Conservation (phyloP, 2,113 vertebrate genomes). For the Ictalurus furcatus region DNA sequence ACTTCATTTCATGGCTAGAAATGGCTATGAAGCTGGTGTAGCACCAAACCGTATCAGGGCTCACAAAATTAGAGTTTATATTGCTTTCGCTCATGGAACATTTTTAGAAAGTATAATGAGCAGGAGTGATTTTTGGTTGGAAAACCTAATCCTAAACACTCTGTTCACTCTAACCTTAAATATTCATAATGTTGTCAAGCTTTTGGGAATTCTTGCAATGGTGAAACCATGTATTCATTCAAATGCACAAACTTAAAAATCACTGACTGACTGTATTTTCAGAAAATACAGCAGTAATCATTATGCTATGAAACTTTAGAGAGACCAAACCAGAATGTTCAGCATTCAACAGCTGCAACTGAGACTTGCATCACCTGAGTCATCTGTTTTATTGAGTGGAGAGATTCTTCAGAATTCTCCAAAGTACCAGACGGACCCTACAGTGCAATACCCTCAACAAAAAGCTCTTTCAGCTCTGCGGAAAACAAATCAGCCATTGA, state of each 20-base stretch:
- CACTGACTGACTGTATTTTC: neutral
- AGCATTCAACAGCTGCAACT: neutral
- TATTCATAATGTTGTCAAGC: neutral
- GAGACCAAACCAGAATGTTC: neutral
- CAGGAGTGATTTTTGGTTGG: neutral
- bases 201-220: neutral
- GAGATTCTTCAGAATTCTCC: neutral
- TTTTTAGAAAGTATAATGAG: conserved; percentile 11
- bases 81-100: neutral
- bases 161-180: neutral
- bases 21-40: neutral
- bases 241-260: neutral
- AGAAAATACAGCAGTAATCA: neutral
- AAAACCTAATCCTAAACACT: neutral
- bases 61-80: neutral
- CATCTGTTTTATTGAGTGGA: conserved; percentile 2
- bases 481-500: conserved; percentile 11
- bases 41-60: neutral
- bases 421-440: neutral
- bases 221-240: neutral
- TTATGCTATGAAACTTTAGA: neutral
- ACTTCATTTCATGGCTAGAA: neutral
- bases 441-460: conserved; percentile 3
- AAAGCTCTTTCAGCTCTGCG: neutral
- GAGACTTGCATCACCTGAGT: neutral